phyloP scores from a whole-genome alignment of 1,140 invertebrate genomes.

The Mycetomoellerius zeteki region DNA sequence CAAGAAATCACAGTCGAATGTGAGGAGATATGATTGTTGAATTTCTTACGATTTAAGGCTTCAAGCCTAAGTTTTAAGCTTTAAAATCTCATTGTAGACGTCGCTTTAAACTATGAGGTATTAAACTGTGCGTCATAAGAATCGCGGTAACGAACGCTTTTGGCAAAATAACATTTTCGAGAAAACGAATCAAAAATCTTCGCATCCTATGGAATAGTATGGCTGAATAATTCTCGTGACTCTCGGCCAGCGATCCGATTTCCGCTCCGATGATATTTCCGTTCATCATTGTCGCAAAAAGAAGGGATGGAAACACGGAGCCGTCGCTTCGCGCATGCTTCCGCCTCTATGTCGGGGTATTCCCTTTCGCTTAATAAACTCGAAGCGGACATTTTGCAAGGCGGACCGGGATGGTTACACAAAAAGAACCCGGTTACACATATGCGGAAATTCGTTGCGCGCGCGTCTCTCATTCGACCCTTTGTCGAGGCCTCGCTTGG shows the following conservation, averaged over 20 bases:
- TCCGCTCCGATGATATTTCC: constrained; percentile 38
- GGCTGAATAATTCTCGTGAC: not conserved
- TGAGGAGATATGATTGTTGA: no score
- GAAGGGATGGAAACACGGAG: not conserved
- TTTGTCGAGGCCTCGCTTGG: constrained; percentile 43
- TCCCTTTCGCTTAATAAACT: constrained; percentile 38
- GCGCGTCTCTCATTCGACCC: constrained; percentile 40
- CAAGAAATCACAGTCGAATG: no score
- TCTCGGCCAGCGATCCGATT: constrained; percentile 27
- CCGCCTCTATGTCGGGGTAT: not conserved
- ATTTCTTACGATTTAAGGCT: no score
- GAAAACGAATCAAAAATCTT: constrained; percentile 1
- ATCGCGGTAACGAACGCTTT: not conserved
- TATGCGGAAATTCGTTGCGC: constrained; percentile 23
- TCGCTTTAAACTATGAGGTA: not conserved
- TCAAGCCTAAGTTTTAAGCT: no score
- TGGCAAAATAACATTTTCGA: not conserved
- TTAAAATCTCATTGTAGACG: no score
- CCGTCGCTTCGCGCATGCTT: not conserved
- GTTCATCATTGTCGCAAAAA: constrained; percentile 5
- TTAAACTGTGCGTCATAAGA: not conserved
- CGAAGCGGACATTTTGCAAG: constrained; percentile 51
- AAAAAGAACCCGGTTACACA: constrained; percentile 38
- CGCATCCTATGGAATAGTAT: no score
- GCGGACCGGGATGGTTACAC: constrained; percentile 16